phyloP scores from a whole-genome alignment of 2,888 invertebrate species.

The Tillus elongatus region DNA sequence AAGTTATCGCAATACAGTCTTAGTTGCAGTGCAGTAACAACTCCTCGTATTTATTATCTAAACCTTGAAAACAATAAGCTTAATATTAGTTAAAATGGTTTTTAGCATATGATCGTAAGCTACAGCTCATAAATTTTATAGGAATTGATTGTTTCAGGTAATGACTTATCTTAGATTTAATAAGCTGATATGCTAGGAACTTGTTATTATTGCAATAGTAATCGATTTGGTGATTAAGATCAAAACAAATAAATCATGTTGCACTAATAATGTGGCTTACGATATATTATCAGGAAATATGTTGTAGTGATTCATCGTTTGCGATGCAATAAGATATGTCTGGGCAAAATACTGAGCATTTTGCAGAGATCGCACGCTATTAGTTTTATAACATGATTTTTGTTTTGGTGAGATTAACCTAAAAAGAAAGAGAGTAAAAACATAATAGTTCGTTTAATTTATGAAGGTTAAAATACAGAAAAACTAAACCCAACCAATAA shows the following conservation, averaged over 20 bases:
- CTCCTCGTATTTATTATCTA: too few relatives aligned
- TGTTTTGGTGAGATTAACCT: too few relatives aligned
- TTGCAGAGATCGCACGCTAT: conserved; percentile 1
- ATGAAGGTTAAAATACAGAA: background rate
- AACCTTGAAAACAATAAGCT: too few relatives aligned
- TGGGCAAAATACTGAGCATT: background rate
- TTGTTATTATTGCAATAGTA: background rate
- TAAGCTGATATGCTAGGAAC: background rate
- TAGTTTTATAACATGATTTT: too few relatives aligned
- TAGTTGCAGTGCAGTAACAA: too few relatives aligned
- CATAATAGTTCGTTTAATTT: background rate
- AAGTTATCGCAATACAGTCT: too few relatives aligned
- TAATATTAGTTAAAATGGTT: too few relatives aligned
- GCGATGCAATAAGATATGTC: conserved; percentile 3
- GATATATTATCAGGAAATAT: background rate
- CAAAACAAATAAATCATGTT: conserved; percentile 1
- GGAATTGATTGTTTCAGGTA: conserved; percentile 1
- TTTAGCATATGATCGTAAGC: background rate
- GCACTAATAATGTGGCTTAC: conserved; percentile 1
- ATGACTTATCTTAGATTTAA: conserved; percentile 1
- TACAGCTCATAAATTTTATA: background rate
- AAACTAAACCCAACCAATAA: background rate
- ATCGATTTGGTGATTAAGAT: conserved; percentile 1
- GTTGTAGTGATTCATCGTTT: background rate
- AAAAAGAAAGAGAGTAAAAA: background rate